Evolutionary conservation across 2,113 vertebrate species (phyloP), one percentile per base, ranked within the genome.

Genomic region (Micromys minutus): DNA sequence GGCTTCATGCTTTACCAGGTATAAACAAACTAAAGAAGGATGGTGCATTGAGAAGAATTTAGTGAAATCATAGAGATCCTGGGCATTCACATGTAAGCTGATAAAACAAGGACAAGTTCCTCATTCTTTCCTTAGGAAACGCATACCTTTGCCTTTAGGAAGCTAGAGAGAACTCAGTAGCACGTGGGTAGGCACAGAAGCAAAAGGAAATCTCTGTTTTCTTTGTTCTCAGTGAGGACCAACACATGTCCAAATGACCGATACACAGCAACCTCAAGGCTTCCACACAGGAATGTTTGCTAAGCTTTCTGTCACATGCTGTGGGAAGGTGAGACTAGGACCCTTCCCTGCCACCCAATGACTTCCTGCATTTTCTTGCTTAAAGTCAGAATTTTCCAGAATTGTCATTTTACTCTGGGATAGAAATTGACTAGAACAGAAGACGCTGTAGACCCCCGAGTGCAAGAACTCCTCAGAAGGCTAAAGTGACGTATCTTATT

Each of bases 341-440:
- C 5, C 65, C 61, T 29, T 84, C 15, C 36, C 74, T 42, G 8
- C 77, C 55, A n/a, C 47, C 91, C 74, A 52, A 26, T 55, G 36
- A 39, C 34, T 92, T 59, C 67, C 34, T 24, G 26, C 31, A 39
- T 55, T 59, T n/a, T 71, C 45, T 89, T 90, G 57, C n/a, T 94
- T 93, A 45, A 87, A 47, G 69, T 81, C 42, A 85, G 15, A 92
- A 81, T 55, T 94, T 76, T 95, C 84, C 79, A 90, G 88, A 95
- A 88, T 55, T 61, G 36, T 77, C 55, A 61, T 29, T 67, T 8
- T 88, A 42, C 47, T 39, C 17, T 55, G 65, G n/a, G 93, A 69
- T 24, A 87, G 69, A 94, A 76, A 72, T 92, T 92, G 90, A 16
- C 22, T 92, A 87, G 34, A 69, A 71, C 31, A 75, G 57, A 90